phyloP scores from a whole-genome alignment of 2,797 vertebrate species.

The Liasis olivaceus region DNA sequence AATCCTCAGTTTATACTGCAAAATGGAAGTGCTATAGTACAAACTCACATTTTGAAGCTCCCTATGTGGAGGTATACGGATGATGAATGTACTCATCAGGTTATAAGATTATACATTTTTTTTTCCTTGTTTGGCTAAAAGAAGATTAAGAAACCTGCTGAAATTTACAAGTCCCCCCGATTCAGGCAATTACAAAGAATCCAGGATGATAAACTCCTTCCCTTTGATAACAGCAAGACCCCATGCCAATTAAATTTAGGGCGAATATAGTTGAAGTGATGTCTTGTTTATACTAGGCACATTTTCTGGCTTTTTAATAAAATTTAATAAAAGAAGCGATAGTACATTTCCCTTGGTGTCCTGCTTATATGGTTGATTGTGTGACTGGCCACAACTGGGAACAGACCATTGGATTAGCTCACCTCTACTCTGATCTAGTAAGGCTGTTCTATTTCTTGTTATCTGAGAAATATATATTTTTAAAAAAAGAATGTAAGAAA shows the following conservation, averaged over 20 bases:
- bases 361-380: not conserved
- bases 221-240: not conserved
- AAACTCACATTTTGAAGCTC: not conserved
- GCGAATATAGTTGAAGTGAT: not conserved
- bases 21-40: not conserved
- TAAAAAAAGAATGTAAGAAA: constrained; percentile 8
- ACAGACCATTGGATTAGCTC: not conserved
- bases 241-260: not conserved
- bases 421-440: not conserved
- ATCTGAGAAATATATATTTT: not conserved
- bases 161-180: not conserved
- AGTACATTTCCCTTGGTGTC: constrained; percentile 26
- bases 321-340: constrained; percentile 26
- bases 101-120: not conserved
- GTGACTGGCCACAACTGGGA: not conserved
- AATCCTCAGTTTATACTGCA: not conserved
- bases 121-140: not conserved
- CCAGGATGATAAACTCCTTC: no score
- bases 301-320: constrained; percentile 31
- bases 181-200: not conserved
- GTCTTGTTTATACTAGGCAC: constrained; percentile 35
- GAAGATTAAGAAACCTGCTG: not conserved
- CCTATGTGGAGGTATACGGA: not conserved
- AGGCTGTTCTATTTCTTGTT: not conserved
- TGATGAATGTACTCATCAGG: not conserved